These are phyloP conservation scores for Folsomia manolachei DNA, from an alignment of 2,888 invertebrate species.

Conservation along the genomic window DNA sequence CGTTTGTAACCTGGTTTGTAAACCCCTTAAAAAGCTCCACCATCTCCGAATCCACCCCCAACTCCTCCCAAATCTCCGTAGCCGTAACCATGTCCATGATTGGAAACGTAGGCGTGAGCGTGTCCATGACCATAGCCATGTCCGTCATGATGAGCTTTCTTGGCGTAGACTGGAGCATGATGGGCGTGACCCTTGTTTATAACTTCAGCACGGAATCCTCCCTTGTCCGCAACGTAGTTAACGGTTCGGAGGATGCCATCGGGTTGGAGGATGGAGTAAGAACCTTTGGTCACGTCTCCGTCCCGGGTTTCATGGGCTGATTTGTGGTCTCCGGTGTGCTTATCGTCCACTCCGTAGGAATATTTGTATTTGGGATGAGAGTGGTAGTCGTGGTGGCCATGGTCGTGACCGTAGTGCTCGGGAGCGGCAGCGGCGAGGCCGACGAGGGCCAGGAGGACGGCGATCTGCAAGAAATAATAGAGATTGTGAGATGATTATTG, in stretches of 20 bases:
- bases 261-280: conserved; percentile 25
- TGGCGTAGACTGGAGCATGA: conserved; percentile 17
- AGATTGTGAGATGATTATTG: background rate
- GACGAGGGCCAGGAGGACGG: conserved; percentile 23
- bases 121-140: background rate
- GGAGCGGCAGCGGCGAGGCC: conserved; percentile 23
- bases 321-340: conserved; percentile 36
- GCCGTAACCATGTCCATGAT: background rate
- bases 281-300: conserved; percentile 34
- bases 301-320: conserved; percentile 29
- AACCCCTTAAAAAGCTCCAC: background rate
- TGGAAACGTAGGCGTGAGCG: background rate
- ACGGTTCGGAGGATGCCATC: conserved; percentile 32
- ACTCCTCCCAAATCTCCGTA: background rate
- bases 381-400: conserved; percentile 20
- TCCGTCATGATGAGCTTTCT: background rate
- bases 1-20: too few relatives aligned
- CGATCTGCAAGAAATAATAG: conserved; percentile 21
- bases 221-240: conserved; percentile 14
- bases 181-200: conserved; percentile 28
- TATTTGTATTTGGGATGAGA: conserved; percentile 31
- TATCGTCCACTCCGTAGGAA: conserved; percentile 30
- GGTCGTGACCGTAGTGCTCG: background rate
- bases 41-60: background rate
- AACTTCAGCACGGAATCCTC: conserved; percentile 33